Evolutionary conservation across 2,113 vertebrate genomes (phyloP).

Genomic region (Hippocampus abdominalis): DNA sequence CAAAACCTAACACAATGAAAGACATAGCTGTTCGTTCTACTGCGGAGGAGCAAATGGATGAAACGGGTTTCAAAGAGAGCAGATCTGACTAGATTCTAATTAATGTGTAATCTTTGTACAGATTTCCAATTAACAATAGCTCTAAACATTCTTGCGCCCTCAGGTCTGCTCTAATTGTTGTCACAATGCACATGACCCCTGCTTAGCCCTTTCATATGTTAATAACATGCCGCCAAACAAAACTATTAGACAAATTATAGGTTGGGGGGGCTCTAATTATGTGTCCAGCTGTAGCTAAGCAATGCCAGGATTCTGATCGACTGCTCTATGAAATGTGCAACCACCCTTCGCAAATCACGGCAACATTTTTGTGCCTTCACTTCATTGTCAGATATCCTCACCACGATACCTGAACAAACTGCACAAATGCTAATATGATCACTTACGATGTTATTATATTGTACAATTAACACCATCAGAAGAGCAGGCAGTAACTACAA

Average conservation of each 20-base stretch:
- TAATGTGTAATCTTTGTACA: slow-evolving; percentile 74
- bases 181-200: slow-evolving; percentile 73
- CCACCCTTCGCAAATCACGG: slow-evolving; percentile 33
- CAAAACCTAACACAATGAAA: slow-evolving; percentile 69
- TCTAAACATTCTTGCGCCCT: slow-evolving; percentile 76
- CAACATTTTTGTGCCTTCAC: slow-evolving; percentile 52
- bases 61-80: slow-evolving; percentile 70
- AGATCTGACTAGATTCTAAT: slow-evolving; percentile 75
- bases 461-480: neutral
- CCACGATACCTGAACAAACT: neutral
- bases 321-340: slow-evolving; percentile 49
- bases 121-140: slow-evolving; percentile 75
- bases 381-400: slow-evolving; percentile 40
- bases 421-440: slow-evolving; percentile 1
- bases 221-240: slow-evolving; percentile 75
- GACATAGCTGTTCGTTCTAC: slow-evolving; percentile 67
- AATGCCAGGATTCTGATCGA: slow-evolving; percentile 58
- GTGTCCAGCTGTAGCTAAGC: slow-evolving; percentile 70
- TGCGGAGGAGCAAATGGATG: slow-evolving; percentile 65
- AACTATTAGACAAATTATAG: slow-evolving; percentile 80
- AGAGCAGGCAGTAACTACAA: neutral
- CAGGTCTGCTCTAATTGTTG: slow-evolving; percentile 72
- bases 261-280: slow-evolving; percentile 73
- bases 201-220: slow-evolving; percentile 79
- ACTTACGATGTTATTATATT: neutral